Base-by-base conservation (phyloP, 2,113 vertebrate genomes). In the Euleptes europaea region DNA sequence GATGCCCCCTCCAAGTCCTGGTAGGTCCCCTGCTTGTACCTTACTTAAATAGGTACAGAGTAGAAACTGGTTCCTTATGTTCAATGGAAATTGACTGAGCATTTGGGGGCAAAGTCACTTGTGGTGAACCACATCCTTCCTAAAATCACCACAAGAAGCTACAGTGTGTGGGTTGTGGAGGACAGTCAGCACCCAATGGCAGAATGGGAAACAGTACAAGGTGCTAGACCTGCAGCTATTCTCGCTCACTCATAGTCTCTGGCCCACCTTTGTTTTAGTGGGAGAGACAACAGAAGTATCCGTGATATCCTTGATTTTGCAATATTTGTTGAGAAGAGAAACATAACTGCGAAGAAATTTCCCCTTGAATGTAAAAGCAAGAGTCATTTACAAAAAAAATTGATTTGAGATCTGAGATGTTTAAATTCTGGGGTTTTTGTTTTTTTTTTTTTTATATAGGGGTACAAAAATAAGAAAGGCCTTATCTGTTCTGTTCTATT, bases 71-170 rank as follows among this genome's bases (percentile, higher is more conserved):
- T 93, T 94, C 92, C 94, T 95, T 70, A 91, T 92, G 93, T 92
- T 89, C 17, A 89, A 89, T 63, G 49, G 77, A 88, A 91, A 94
- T 94, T 94, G 93, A 93, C 91, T 89, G 89, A 93, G 87, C 88
- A 94, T 92, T 95, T 94, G 92, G 87, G 75, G 83, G 89, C 86
- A 79, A 89, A 90, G 93, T 90, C 90, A 69, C 81, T 88, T 79
- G 88, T 91, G 94, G 94, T 92, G 86, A 95, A 94, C 94, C 94
- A 94, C 92, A 94, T 95, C 94, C 93, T 94, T 94, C 92, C 91
- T 40, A 4, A 0, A 11, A 66, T 91, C 79, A 65, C 82, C 81
- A 65, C 66, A 79, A 87, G 73, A 54, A 86, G 86, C 88, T 75
- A 86, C 86, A 21, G 54, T 54, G 51, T 66, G 72, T 26, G 65